Base-by-base conservation (phyloP, 1,140 invertebrate genomes). In the Procambarus virginalis region DNA sequence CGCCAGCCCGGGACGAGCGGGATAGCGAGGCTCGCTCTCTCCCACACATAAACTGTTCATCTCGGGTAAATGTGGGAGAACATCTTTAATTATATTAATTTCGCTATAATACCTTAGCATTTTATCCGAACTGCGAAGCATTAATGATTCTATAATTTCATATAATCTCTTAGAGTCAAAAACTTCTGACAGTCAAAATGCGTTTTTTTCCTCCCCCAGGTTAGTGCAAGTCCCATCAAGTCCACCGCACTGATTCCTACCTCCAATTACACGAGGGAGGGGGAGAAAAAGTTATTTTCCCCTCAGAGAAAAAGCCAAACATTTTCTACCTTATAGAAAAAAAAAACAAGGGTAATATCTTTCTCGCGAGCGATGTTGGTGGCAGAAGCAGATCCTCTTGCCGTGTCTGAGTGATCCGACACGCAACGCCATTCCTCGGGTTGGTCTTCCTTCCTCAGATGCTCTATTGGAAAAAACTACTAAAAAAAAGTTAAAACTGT, bases 231-330 rank as follows among this genome's bases (percentile, higher is more conserved):
- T 64, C 17, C 60, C 60, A 64, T 64, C 60, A 64, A 12, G 12
- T 2, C 14, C 20, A 14, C 4, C 60, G 4, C 17, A 20, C 4
- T 64, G 55, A 64, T 64, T 20, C 17, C 17, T 4, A 64, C 68
- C 68, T 73, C n/a, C 68, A 73, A 73, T 73, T 73, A 73, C n/a
- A 73, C 17, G 60, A 17, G 68, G 68, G 60, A 3, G 17, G 64
- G 17, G 64, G 82, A 84, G 34, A 84, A 73, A 84, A 4, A 51
- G 46, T 14, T 51, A 49, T 77, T 76, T 77, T 46, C 34, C 20
- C 34, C 34, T 34, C 34, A 34, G 34, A 34, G 34, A 34, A 34
- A 34, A 34, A 34, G 34, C 0, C 34, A 34, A 34, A 34, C 34
- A 34, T 34, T 34, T 34, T 34, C 34, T 34, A 34, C 34, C 34